Conservation (phyloP, 2,113 vertebrate genomes). For the Lepisosteus oculatus region DNA sequence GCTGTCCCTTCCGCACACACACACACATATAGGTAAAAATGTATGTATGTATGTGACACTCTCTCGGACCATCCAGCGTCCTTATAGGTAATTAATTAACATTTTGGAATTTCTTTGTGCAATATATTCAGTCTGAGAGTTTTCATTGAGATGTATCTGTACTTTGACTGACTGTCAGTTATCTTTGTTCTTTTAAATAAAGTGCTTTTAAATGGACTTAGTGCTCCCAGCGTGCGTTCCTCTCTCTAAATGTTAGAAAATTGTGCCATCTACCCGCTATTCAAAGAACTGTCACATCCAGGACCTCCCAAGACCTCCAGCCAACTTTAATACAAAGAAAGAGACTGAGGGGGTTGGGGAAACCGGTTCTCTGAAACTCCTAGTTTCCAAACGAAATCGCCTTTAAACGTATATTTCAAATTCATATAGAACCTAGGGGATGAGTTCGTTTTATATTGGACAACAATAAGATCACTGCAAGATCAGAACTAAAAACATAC, state of each 20-base stretch:
- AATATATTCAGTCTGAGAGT: constrained; percentile 58
- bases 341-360: constrained; percentile 35
- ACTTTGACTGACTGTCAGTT: constrained; percentile 71
- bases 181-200: constrained; percentile 85
- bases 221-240: constrained; percentile 74
- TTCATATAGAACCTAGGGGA: neutral
- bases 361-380: constrained; percentile 33
- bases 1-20: too few species aligned
- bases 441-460: neutral
- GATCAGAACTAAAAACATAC: too few species aligned
- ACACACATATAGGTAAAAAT: too few species aligned
- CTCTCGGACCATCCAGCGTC: neutral
- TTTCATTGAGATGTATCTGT: constrained; percentile 80
- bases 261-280: constrained; percentile 99
- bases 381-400: constrained; percentile 18
- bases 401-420: constrained; percentile 10
- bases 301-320: constrained; percentile 81
- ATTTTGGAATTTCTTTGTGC: constrained; percentile 19
- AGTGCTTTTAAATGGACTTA: constrained; percentile 82
- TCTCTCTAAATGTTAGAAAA: constrained; percentile 98
- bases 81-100: constrained; percentile 17
- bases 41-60: neutral
- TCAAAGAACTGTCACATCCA: constrained; percentile 91
- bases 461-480: neutral
- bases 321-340: constrained; percentile 71